Conservation (phyloP, 2,888 invertebrate genomes). For the Atrina japonica region DNA sequence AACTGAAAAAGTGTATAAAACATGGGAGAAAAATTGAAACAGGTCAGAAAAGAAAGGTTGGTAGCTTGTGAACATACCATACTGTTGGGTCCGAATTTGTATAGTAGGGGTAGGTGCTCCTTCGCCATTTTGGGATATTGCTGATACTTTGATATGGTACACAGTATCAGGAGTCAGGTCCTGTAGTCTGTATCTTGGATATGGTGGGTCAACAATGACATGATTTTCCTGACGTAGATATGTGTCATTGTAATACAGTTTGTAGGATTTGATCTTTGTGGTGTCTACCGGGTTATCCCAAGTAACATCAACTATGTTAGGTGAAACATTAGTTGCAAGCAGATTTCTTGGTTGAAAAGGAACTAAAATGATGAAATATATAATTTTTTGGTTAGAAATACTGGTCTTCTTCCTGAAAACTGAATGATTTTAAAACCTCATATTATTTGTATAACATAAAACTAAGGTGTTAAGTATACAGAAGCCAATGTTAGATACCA, state of each 20-base stretch:
- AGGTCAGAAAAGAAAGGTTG: not conserved
- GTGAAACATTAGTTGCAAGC: conserved; percentile 84
- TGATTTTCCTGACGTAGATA: conserved; percentile 71
- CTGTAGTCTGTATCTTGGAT: conserved; percentile 87
- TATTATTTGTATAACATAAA: too few relatives aligned
- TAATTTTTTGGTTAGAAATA: not conserved
- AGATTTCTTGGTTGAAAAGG: conserved; percentile 97
- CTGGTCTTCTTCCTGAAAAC: conserved; percentile 12
- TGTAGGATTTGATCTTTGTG: conserved; percentile 93
- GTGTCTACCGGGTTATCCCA: conserved; percentile 93
- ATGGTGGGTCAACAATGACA: conserved; percentile 71
- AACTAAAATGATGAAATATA: conserved; percentile 84
- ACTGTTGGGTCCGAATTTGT: conserved; percentile 97
- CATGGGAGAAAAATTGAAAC: not conserved
- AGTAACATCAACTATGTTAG: conserved; percentile 93
- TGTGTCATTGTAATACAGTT: conserved; percentile 93
- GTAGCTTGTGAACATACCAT: conserved; percentile 88
- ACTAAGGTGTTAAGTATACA: too few relatives aligned
- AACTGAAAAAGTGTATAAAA: not conserved
- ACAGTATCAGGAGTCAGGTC: conserved; percentile 96
- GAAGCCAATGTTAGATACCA: too few relatives aligned
- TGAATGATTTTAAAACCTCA: not conserved
- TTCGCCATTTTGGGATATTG: conserved; percentile 93
- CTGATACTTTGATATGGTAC: conserved; percentile 98
- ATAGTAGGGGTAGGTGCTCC: conserved; percentile 97